phyloP scores from a whole-genome alignment of 2,113 vertebrate species.

The Phrynocephalus versicolor region DNA sequence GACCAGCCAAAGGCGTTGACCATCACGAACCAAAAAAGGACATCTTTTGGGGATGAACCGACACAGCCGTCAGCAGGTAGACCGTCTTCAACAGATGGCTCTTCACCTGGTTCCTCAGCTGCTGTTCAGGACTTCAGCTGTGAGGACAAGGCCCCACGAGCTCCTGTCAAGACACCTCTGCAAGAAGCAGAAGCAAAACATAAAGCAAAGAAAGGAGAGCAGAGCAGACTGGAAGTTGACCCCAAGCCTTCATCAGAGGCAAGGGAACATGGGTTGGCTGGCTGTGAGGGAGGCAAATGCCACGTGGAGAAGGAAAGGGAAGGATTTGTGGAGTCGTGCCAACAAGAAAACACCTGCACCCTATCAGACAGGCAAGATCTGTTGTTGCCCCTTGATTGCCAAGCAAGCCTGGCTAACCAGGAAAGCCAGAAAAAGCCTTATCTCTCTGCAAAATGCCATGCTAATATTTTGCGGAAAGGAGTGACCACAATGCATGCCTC shows the following conservation, averaged over 20 bases:
- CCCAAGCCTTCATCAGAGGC: slow-evolving; percentile 19
- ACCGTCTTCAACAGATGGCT: slow-evolving; percentile 13
- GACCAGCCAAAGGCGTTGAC: slow-evolving; percentile 24
- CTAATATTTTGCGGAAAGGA: slow-evolving; percentile 24
- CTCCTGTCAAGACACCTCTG: slow-evolving; percentile 49
- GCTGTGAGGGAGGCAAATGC: slow-evolving; percentile 11
- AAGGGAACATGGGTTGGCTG: slow-evolving; percentile 32
- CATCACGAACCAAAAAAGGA: not conserved
- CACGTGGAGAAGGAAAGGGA: slow-evolving; percentile 52
- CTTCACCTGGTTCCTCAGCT: slow-evolving; percentile 10
- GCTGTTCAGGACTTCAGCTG: slow-evolving; percentile 13
- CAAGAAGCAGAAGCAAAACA: slow-evolving; percentile 64
- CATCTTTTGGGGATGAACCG: not conserved
- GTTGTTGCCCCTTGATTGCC: slow-evolving; percentile 40
- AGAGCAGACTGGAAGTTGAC: slow-evolving; percentile 31
- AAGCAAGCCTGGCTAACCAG: slow-evolving; percentile 58
- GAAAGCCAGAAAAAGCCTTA: slow-evolving; percentile 55
- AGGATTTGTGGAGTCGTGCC: slow-evolving; percentile 66
- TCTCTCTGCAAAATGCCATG: slow-evolving; percentile 1
- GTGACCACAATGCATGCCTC: slow-evolving; percentile 32
- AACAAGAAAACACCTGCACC: slow-evolving; percentile 48
- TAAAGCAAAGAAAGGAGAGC: slow-evolving; percentile 51
- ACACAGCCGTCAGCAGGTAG: not conserved
- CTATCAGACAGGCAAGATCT: slow-evolving; percentile 55
- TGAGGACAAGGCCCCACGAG: slow-evolving; percentile 46